phyloP scores from a whole-genome alignment of 2,113 vertebrate genomes.

The Nesogale talazaci region DNA sequence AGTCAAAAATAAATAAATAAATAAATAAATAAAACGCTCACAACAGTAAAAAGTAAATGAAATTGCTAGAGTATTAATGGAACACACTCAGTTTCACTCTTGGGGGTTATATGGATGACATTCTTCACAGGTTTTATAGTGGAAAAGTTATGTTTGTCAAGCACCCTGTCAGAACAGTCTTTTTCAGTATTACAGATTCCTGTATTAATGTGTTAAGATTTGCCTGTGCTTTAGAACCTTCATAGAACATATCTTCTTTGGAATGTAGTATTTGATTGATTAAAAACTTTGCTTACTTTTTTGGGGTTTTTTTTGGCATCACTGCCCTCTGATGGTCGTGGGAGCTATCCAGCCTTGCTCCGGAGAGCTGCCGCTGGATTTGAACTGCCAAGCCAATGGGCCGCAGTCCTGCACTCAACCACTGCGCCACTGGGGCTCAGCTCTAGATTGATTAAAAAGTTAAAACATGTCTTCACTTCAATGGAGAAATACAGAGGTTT shows the following conservation, averaged over 20 bases:
- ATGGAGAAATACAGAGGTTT: conserved; percentile 83
- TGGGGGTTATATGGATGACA: conserved; percentile 48
- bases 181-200: conserved; percentile 76
- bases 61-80: conserved; percentile 59
- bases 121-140: conserved; percentile 60
- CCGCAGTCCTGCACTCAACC: no score
- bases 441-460: no score
- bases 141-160: conserved; percentile 60
- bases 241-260: conserved; percentile 72
- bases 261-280: conserved; percentile 76
- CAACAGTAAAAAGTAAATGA: not conserved
- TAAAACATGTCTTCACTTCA: conserved; percentile 82
- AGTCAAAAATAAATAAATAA: no score
- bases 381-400: no score
- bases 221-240: conserved; percentile 68
- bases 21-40: conserved; percentile 68
- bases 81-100: conserved; percentile 45
- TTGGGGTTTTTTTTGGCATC: no score
- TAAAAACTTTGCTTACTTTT: no score
- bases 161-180: conserved; percentile 52
- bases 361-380: no score
- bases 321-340: no score
- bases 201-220: conserved; percentile 64
- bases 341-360: no score
- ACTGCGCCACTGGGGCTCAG: no score